Percentiles rank a stretch among this genome's conserved stretches.
phyloP scores from a whole-genome alignment of 2,888 invertebrate genomes.

The Nephrotoma flavescens region DNA sequence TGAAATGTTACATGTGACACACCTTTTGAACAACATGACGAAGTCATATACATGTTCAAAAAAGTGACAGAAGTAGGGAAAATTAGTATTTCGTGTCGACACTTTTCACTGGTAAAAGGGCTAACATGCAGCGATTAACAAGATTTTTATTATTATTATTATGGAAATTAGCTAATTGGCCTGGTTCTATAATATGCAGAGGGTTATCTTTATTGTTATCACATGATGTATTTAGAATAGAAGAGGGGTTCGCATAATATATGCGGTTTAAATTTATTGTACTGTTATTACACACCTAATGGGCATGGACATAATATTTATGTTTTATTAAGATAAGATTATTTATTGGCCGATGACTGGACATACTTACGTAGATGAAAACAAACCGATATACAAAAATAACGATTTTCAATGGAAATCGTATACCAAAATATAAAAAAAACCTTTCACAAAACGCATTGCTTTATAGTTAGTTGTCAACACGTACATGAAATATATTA shows the following conservation, averaged over 20 bases:
- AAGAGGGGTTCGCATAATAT: not conserved
- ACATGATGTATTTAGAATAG: not conserved
- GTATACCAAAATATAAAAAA: not conserved
- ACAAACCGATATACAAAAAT: not conserved
- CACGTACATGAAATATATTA: not conserved
- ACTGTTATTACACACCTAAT: not conserved
- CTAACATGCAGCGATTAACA: not conserved
- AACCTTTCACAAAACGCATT: not conserved
- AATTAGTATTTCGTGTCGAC: not conserved
- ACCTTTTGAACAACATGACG: not conserved
- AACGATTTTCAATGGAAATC: not conserved
- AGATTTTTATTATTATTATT: not conserved
- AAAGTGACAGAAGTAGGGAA: not conserved
- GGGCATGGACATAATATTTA: not conserved
- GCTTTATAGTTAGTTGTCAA: not conserved
- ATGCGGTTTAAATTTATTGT: not conserved
- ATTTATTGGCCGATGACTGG: not conserved
- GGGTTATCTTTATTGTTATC: not conserved
- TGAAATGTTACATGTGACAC: not conserved
- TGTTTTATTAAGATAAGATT: not conserved
- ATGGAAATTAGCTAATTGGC: not conserved
- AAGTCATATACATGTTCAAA: not conserved
- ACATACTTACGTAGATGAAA: too few species aligned
- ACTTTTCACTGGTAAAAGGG: not conserved
- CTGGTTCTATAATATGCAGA: not conserved